Evolutionary conservation across 1,140 invertebrate genomes (phyloP).

Genomic region (Drosophila nebulosa): DNA sequence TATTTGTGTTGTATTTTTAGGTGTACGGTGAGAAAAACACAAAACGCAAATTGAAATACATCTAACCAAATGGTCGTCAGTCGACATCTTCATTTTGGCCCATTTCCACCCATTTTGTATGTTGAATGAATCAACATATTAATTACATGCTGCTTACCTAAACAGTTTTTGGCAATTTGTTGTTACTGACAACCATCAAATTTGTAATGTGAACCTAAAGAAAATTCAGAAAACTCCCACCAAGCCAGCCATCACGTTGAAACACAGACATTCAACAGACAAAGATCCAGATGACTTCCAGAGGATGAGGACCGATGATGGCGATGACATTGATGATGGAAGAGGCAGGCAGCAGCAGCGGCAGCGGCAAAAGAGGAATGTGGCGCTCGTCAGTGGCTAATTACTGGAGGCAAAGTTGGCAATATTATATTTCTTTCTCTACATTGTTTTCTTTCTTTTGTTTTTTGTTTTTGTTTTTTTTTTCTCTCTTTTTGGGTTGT

Average conservation of each 20-base stretch:
- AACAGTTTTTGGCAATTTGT: constrained; percentile 39
- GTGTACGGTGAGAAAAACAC: constrained; percentile 11
- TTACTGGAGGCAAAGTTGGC: constrained; percentile 32
- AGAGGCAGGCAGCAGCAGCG: neutral
- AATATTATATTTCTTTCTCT: neutral
- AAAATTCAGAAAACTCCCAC: neutral
- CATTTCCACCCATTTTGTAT: neutral
- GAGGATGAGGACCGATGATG: neutral
- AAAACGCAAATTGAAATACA: constrained; percentile 30
- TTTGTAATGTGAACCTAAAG: constrained; percentile 46
- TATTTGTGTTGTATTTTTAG: constrained; percentile 13
- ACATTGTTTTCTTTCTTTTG: neutral
- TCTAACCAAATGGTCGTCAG: neutral
- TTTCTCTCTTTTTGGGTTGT: neutral
- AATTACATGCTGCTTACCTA: constrained; percentile 59
- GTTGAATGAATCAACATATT: constrained; percentile 48
- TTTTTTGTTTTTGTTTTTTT: neutral
- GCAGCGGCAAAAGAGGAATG: neutral
- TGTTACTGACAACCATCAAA: constrained; percentile 37
- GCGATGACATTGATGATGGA: no score
- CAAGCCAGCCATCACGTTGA: neutral
- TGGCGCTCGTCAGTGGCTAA: constrained; percentile 14
- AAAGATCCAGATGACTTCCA: constrained; percentile 1
- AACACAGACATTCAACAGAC: constrained; percentile 40
- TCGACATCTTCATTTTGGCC: neutral